phyloP scores from a whole-genome alignment of 1,140 invertebrate genomes.

The Drosophila sp. region DNA sequence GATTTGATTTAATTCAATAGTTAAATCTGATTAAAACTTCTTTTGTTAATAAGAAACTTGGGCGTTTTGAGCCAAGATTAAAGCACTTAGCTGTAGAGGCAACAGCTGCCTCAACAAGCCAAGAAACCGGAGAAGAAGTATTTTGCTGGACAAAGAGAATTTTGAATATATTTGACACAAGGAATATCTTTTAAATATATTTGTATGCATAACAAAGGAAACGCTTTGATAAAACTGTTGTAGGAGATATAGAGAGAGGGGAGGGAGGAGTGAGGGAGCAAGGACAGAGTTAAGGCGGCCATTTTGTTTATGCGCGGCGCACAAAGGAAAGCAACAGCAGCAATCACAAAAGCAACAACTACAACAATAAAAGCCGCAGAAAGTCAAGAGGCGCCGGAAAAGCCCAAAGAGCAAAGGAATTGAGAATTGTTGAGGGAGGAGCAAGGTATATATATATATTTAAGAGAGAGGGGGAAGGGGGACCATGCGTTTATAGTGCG shows the following conservation, averaged over 20 bases:
- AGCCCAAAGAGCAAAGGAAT: slow-evolving; percentile 38
- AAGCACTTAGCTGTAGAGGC: slow-evolving; percentile 62
- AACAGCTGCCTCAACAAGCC: slow-evolving; percentile 8
- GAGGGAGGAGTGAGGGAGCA: too few relatives aligned
- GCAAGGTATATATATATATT: slow-evolving; percentile 8
- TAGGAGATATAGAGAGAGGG: background rate
- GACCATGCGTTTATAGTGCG: slow-evolving; percentile 71
- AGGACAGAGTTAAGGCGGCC: slow-evolving; percentile 73
- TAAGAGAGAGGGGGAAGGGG: background rate
- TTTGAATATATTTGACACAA: slow-evolving; percentile 57
- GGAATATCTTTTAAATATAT: slow-evolving; percentile 77
- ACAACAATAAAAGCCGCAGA: slow-evolving; percentile 43
- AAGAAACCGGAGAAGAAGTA: slow-evolving; percentile 2
- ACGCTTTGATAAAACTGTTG: slow-evolving; percentile 25
- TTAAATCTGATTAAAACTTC: background rate
- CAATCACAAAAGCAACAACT: slow-evolving; percentile 50
- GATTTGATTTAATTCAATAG: too few relatives aligned
- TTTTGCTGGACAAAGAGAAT: slow-evolving; percentile 66
- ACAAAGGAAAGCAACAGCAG: slow-evolving; percentile 70
- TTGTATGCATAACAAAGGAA: slow-evolving; percentile 76
- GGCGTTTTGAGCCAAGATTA: slow-evolving; percentile 59
- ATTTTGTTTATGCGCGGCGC: slow-evolving; percentile 74
- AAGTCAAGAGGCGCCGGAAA: slow-evolving; percentile 71
- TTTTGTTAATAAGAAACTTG: slow-evolving; percentile 17
- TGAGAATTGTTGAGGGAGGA: background rate